phyloP scores from a whole-genome alignment of 30 jellyfish, hydroid and myxozoan species.

The Cassiopea xamachana region DNA sequence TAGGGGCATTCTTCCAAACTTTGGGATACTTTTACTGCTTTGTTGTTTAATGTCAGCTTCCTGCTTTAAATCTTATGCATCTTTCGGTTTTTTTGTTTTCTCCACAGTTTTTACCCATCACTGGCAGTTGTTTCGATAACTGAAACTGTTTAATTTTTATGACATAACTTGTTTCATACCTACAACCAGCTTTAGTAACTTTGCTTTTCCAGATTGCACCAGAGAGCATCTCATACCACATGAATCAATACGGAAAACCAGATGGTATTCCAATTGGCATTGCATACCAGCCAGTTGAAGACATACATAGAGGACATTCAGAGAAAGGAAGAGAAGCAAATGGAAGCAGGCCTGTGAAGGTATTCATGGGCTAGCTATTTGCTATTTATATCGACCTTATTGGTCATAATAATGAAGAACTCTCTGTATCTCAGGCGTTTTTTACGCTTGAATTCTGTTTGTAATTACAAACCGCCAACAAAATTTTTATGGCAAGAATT shows the following conservation, averaged over 20 bases:
- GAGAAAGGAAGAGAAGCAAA: conserved; percentile 30
- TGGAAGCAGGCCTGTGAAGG: conserved; percentile 35
- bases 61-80: no score
- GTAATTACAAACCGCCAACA: no score
- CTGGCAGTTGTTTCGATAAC: neutral
- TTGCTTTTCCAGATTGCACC: conserved; percentile 47
- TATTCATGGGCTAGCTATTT: conserved; percentile 41
- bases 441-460: neutral
- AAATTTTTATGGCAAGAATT: no score
- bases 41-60: no score
- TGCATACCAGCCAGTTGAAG: conserved; percentile 58
- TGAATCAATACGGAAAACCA: conserved; percentile 75
- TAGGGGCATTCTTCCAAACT: no score
- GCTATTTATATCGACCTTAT: neutral
- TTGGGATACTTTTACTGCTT: no score
- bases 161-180: neutral
- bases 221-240: conserved; percentile 53
- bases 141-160: neutral
- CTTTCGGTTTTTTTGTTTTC: no score
- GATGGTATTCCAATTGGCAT: conserved; percentile 62
- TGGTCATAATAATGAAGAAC: neutral
- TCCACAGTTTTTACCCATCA: no score
- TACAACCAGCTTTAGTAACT: neutral
- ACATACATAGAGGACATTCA: conserved; percentile 32
- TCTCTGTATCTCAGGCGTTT: neutral